Evolutionary conservation across 2,888 invertebrate species (phyloP), one percentile per base, ranked within the genome.

Genomic region (Dendrolimus houi): DNA sequence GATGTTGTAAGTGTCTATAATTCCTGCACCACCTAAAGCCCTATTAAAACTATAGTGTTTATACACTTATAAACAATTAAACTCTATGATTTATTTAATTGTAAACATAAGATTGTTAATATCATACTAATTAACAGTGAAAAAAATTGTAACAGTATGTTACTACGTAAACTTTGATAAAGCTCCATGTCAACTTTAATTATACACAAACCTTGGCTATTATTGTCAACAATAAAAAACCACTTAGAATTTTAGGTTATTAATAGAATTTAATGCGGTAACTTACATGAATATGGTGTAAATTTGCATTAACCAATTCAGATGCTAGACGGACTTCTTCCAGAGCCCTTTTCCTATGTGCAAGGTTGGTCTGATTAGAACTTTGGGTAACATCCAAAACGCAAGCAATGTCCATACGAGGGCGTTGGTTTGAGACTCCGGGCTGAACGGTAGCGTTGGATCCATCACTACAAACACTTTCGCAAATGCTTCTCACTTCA

Each of bases 371-470:
- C 47, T 47, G 47, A 81, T 95, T 93, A 66, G 94, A 94, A 29
- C 93, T 91, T 77, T 96, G 94, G 69, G 93, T 93, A 60, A 95
- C 83, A 87, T 97, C 97, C 69, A 97, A 92, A 64, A 97, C 95
- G 87, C 96, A 96, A 56, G 95, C 97, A 62, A 98, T 96, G 81
- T 97, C 97, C 96, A 97, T 97, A 68, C 93, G 92, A 40, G 94
- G 93, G 66, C 94, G 77, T 62, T 83, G 84, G 66, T 83, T 87
- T 1, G 80, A 69, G 42, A 72, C 79, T 55, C 85, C 83, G 14
- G 87, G 74, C 67, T 90, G 90, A 52, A 91, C 86, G 8, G 91
- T 91, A 52, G 90, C 87, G 64, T 78, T 87, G n/a, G 91, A 91
- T 10, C 90, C 91, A 87, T 91, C 91, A 64, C 91, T 91, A 70